Evolutionary conservation across 2,888 invertebrate species (phyloP).

Genomic region (Gastracanthus pulcherrimus): DNA sequence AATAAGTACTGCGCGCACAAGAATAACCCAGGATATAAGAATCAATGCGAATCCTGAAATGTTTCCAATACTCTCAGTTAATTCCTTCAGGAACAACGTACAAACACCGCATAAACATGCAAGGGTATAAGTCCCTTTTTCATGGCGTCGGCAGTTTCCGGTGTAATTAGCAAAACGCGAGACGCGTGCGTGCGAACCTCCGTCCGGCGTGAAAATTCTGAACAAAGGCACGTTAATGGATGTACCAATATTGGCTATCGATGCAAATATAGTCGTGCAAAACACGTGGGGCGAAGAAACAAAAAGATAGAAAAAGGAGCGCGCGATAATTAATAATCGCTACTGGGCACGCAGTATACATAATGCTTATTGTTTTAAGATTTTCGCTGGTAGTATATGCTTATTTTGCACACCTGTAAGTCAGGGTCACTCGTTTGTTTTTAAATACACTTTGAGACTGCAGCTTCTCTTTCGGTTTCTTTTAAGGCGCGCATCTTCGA

Average conservation of each 20-base stretch:
- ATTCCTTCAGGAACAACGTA: background rate
- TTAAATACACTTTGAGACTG: background rate
- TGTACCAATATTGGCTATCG: constrained; percentile 55
- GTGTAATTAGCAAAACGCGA: constrained; percentile 18
- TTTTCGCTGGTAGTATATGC: background rate
- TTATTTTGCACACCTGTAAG: background rate
- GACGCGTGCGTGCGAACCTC: background rate
- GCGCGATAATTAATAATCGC: background rate
- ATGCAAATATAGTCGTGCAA: constrained; percentile 22
- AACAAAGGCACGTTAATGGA: constrained; percentile 54
- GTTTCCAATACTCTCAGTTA: too few species aligned
- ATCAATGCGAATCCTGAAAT: too few species aligned
- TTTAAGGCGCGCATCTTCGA: background rate
- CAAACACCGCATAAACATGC: too few species aligned
- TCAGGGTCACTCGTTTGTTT: constrained; percentile 12
- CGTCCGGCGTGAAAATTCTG: constrained; percentile 7
- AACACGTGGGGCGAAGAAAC: background rate
- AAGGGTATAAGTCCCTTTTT: background rate
- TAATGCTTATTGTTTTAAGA: background rate
- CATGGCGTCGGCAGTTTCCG: background rate
- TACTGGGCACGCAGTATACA: background rate
- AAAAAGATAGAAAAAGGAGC: background rate
- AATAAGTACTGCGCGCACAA: too few species aligned
- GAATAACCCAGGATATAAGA: too few species aligned
- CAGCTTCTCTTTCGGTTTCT: background rate